These are phyloP conservation scores for Neogobius melanostomus DNA, from an alignment of 2,113 vertebrate species.

Conservation along the genomic window DNA sequence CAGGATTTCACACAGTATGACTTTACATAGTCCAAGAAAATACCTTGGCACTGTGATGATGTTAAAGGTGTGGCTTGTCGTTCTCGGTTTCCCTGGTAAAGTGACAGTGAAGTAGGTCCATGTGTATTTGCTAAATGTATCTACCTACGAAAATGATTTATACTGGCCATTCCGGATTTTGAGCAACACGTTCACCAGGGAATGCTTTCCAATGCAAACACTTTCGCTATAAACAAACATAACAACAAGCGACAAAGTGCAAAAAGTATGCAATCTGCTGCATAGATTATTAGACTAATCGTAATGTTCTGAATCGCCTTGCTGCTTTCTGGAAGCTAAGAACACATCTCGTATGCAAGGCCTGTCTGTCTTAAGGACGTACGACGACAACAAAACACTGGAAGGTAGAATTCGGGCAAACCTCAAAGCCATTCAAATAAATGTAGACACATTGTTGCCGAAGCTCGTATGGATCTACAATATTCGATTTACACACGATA, in stretches of 20 bases:
- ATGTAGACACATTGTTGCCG: fast-evolving
- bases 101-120: too few relatives aligned
- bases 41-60: not conserved
- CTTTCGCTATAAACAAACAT: not conserved
- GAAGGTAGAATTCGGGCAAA: not conserved
- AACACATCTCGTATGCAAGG: slow-evolving; percentile 43
- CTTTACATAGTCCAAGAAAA: not conserved
- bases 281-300: not conserved
- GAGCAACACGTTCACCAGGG: not conserved
- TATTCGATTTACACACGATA: not conserved
- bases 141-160: not conserved
- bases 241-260: not conserved
- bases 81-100: not conserved
- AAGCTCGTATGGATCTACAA: not conserved
- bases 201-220: not conserved
- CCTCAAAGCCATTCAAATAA: not conserved
- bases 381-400: slow-evolving; percentile 56
- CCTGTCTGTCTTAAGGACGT: slow-evolving; percentile 74
- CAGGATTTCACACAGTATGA: not conserved
- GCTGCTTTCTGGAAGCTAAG: slow-evolving; percentile 1
- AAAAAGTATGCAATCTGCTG: not conserved
- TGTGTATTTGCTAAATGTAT: too few relatives aligned
- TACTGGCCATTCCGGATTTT: not conserved
- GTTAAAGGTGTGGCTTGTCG: not conserved
- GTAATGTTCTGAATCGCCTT: not conserved